phyloP scores from a whole-genome alignment of 2,113 vertebrate species.

The Psilopsiagon aymara region DNA sequence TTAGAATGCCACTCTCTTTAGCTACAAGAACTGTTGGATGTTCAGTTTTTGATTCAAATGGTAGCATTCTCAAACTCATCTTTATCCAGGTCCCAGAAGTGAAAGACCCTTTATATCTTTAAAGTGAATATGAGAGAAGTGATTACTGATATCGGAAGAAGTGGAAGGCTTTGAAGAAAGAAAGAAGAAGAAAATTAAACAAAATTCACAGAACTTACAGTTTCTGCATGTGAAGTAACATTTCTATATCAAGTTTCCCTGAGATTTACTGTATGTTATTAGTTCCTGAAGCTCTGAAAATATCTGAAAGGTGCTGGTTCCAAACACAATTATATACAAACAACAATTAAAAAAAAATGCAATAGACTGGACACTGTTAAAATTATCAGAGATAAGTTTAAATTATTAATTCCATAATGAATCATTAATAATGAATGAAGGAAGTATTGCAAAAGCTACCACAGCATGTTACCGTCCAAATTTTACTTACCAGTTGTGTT shows the following conservation, averaged over 20 bases:
- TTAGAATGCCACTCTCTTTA: not conserved
- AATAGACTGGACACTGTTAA: slow-evolving; percentile 58
- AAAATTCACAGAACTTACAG: not conserved
- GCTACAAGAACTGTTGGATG: not conserved
- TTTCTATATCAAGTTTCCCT: not conserved
- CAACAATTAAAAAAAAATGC: not conserved
- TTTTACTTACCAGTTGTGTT: slow-evolving; percentile 71
- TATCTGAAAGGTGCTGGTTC: not conserved
- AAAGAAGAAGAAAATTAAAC: not conserved
- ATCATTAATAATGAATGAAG: slow-evolving; percentile 76
- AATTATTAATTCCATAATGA: slow-evolving; percentile 80
- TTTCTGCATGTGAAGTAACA: slow-evolving; percentile 16
- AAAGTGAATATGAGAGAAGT: not conserved
- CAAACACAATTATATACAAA: not conserved
- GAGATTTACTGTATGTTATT: not conserved
- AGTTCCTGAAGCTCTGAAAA: slow-evolving; percentile 14
- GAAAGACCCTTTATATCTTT: not conserved
- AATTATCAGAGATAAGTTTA: slow-evolving; percentile 70
- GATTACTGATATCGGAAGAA: not conserved
- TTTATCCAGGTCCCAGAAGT: slow-evolving; percentile 5
- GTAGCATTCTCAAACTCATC: not conserved
- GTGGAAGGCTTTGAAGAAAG: not conserved
- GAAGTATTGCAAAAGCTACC: slow-evolving; percentile 74
- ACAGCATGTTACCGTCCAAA: slow-evolving; percentile 42
- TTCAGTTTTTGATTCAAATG: not conserved